Evolutionary conservation across 2,888 invertebrate genomes (phyloP), one percentile per base, ranked within the genome.

Genomic region (Cephalotes varians): DNA sequence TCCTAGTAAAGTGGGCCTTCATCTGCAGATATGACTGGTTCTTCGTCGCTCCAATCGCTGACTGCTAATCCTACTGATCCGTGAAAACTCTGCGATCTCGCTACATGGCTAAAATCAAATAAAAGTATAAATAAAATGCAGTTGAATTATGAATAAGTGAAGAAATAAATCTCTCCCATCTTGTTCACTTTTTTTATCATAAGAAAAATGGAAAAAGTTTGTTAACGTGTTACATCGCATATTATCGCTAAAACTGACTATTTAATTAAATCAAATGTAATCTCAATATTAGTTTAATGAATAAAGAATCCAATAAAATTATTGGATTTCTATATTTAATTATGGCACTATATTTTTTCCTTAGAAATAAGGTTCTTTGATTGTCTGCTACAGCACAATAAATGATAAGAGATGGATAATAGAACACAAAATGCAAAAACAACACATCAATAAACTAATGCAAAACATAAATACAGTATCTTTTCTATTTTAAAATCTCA

Each of bases 1-100:
- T 79, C 84, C 73, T 85, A 93, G 82, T 92, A 93, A 67, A 91
- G 84, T 21, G 91, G 86, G 15, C 90, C 86, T 81, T 93, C 93
- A 64, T 93, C 93, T 25, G 93, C 93, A 10, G 93, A 93, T 71
- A 91, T 91, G 71, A 91, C 88, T 34, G 92, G 85, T 77, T 93
- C 93, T 65, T 93, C 93, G 54, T 93, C 93, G 72, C 93, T 93
- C 91, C 92, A 93, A 73, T 93, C 93, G 79, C 93, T 94, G 37
- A 94, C 92, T 21, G 95, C 95, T 83, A 94, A 92, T 87, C 95
- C 92, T 90, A 58, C 69, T 56, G 77, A 77, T 65, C 96, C 96
- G 94, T 96, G 96, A 94, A 96, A 96, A 86, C 96, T 96, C 93
- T 96, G 96, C 89, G 96, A 96, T 90, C 96, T 95, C 84, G 96